Evolutionary conservation across 2,113 vertebrate species (phyloP).

Genomic region (Chaetops frenatus): DNA sequence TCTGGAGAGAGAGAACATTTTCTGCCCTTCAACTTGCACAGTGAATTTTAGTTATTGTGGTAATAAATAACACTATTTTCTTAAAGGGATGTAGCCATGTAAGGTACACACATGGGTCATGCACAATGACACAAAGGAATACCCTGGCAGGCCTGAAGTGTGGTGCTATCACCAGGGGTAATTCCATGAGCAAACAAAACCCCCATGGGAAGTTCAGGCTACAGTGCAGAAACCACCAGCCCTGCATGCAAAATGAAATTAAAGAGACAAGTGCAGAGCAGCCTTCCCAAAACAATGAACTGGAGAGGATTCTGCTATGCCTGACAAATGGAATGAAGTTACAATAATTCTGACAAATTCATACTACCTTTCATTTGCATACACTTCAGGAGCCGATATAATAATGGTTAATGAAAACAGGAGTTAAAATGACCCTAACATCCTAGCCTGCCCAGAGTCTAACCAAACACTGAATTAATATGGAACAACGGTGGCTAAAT

Average conservation of each 20-base stretch:
- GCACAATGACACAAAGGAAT: neutral
- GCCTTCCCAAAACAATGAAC: conserved; percentile 18
- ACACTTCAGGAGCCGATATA: neutral
- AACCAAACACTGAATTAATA: conserved; percentile 41
- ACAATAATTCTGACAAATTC: conserved; percentile 59
- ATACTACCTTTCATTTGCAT: conserved; percentile 33
- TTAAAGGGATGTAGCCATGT: neutral
- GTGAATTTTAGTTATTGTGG: neutral
- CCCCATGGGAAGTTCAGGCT: neutral
- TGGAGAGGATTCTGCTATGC: neutral
- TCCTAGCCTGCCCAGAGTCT: neutral
- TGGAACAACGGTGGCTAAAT: conserved; percentile 41
- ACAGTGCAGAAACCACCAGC: neutral
- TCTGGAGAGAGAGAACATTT: neutral
- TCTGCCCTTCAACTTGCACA: neutral
- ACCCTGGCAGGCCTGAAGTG: neutral
- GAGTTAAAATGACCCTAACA: conserved; percentile 14
- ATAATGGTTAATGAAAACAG: conserved; percentile 41
- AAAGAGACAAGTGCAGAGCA: neutral
- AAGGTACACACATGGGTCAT: neutral
- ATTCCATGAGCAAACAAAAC: neutral
- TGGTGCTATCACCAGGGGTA: neutral
- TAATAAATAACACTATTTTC: neutral
- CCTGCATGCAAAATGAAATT: conserved; percentile 32
- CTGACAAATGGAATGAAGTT: conserved; percentile 37